phyloP scores from a whole-genome alignment of 2,797 vertebrate genomes.

The Tauraco hartlaubi region DNA sequence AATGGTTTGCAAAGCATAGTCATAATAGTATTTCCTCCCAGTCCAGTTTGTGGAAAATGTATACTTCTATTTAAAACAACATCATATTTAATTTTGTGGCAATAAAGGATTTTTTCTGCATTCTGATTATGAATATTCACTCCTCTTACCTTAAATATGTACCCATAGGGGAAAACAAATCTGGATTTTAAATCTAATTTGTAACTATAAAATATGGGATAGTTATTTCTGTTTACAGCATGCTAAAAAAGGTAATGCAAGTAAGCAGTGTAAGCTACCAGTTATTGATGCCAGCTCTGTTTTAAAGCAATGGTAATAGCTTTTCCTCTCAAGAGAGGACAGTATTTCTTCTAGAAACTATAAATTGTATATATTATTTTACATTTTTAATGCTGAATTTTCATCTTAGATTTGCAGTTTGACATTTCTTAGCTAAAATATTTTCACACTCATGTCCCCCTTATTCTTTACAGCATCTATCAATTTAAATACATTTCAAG shows the following conservation, averaged over 20 bases:
- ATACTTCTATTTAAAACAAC: conserved; percentile 40
- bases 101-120: neutral
- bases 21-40: neutral
- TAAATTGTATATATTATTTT: neutral
- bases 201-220: conserved; percentile 8
- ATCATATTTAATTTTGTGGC: conserved; percentile 17
- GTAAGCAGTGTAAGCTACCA: neutral
- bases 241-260: conserved; percentile 18
- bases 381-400: conserved; percentile 6
- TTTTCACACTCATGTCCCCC: conserved; percentile 2
- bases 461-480: neutral
- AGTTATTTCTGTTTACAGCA: conserved; percentile 51
- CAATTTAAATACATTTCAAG: conserved; percentile 6
- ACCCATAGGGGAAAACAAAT: conserved; percentile 39
- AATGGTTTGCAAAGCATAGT: neutral
- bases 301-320: neutral
- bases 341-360: neutral
- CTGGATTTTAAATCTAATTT: conserved; percentile 44
- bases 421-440: neutral
- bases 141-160: conserved; percentile 17
- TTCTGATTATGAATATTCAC: conserved; percentile 11
- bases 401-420: neutral
- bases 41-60: neutral
- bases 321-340: neutral
- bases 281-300: conserved; percentile 8